Conservation (phyloP, 2,113 vertebrate species). For the Chascanopsetta lugubris region DNA sequence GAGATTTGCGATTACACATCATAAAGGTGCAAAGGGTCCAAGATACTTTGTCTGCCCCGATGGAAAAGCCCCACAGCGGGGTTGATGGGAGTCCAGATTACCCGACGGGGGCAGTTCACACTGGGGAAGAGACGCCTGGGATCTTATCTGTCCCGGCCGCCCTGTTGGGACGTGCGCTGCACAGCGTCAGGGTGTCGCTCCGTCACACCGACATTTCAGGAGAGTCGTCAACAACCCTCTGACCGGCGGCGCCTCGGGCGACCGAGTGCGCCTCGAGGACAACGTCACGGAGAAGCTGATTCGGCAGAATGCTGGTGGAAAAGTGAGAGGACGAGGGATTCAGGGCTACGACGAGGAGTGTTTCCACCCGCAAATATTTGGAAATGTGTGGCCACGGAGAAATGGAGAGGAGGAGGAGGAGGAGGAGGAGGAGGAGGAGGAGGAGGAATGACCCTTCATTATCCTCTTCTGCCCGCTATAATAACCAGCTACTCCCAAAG, state of each 20-base stretch:
- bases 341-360: slow-evolving; percentile 14
- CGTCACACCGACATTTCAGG: neutral
- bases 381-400: slow-evolving; percentile 36
- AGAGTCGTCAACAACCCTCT: slow-evolving; percentile 1
- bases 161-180: slow-evolving; percentile 23
- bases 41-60: neutral
- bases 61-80: neutral
- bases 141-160: slow-evolving; percentile 33
- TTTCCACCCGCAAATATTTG: slow-evolving; percentile 72
- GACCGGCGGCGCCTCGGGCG: too few relatives aligned
- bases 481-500: slow-evolving; percentile 55
- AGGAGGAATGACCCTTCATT: slow-evolving; percentile 51
- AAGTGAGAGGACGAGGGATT: slow-evolving; percentile 47
- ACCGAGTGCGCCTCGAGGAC: too few relatives aligned
- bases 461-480: slow-evolving; percentile 63
- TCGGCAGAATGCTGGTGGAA: slow-evolving; percentile 9
- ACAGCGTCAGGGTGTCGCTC: too few relatives aligned
- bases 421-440: neutral
- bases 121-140: neutral
- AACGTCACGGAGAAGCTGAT: slow-evolving; percentile 25
- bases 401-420: slow-evolving; percentile 24
- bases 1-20: slow-evolving; percentile 19
- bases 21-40: neutral
- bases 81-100: slow-evolving; percentile 53
- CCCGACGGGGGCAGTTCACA: neutral